Evolutionary conservation across 2,113 vertebrate species (phyloP).

Genomic region (Ictalurus punctatus): DNA sequence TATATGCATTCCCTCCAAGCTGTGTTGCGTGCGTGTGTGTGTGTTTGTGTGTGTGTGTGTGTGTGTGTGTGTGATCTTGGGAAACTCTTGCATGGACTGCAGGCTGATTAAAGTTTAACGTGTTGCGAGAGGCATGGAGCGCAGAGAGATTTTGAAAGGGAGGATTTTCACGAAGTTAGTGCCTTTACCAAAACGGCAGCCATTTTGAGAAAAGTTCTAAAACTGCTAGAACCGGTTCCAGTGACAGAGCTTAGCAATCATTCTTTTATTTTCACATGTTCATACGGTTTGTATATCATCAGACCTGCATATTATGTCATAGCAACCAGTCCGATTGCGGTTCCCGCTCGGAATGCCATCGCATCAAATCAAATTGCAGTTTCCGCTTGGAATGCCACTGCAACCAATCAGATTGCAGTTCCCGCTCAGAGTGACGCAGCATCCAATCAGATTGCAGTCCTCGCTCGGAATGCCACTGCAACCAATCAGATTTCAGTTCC

Average conservation of each 20-base stretch:
- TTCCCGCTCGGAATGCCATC: background rate
- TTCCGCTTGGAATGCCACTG: background rate
- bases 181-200: background rate
- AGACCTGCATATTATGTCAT: background rate
- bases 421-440: no score
- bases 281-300: background rate
- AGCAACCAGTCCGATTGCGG: background rate
- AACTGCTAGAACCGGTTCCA: background rate
- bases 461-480: background rate
- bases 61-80: constrained; percentile 36
- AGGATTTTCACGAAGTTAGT: background rate
- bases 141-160: background rate
- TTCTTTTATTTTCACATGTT: background rate
- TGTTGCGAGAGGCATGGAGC: constrained; percentile 10
- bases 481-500: background rate
- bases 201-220: constrained; percentile 6
- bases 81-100: constrained; percentile 44
- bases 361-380: background rate
- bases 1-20: constrained; percentile 37
- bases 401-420: background rate
- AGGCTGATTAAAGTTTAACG: constrained; percentile 55
- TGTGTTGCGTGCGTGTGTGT: constrained; percentile 24
- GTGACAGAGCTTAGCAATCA: background rate
- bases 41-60: constrained; percentile 35
- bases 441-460: no score